Percentiles rank a stretch among this genome's conserved stretches.
These are phyloP conservation scores for Lacerta agilis DNA, from an alignment of 2,797 vertebrate genomes.

Conservation along the genomic window DNA sequence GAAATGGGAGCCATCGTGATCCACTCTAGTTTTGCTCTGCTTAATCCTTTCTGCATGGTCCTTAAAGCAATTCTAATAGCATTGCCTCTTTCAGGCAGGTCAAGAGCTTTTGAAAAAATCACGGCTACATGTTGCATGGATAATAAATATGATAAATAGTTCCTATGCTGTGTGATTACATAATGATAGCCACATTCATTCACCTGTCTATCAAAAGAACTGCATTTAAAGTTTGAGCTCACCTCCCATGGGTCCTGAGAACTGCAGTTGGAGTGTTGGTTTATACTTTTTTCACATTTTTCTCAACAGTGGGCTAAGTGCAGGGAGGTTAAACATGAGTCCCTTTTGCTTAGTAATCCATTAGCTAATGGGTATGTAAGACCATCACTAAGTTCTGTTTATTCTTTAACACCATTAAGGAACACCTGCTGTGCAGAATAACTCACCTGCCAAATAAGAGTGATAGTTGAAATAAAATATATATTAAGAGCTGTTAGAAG, in stretches of 20 bases:
- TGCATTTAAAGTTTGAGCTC: constrained; percentile 74
- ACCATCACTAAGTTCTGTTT: constrained; percentile 83
- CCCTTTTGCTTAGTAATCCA: constrained; percentile 85
- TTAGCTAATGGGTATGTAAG: constrained; percentile 94
- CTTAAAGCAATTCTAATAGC: constrained; percentile 13
- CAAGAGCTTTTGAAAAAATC: constrained; percentile 55
- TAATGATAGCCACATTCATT: constrained; percentile 80
- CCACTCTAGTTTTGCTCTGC: constrained; percentile 18
- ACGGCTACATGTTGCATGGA: constrained; percentile 52
- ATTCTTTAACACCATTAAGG: constrained; percentile 77
- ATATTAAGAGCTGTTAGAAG: constrained; percentile 73
- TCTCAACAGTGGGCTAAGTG: constrained; percentile 78
- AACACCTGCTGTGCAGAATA: constrained; percentile 80
- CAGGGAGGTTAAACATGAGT: constrained; percentile 75
- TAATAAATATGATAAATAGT: constrained; percentile 77
- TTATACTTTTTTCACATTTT: constrained; percentile 77
- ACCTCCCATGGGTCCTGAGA: constrained; percentile 74
- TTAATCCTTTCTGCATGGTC: constrained; percentile 42
- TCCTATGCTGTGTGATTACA: constrained; percentile 71
- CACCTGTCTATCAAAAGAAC: constrained; percentile 78
- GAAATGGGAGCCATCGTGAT: background rate
- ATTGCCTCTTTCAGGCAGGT: constrained; percentile 29
- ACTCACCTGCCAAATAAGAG: constrained; percentile 80
- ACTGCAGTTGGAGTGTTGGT: constrained; percentile 64
- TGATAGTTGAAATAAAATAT: constrained; percentile 84